These are phyloP conservation scores for Smutsia gigantea DNA, from an alignment of 2,797 vertebrate genomes.

Conservation along the genomic window DNA sequence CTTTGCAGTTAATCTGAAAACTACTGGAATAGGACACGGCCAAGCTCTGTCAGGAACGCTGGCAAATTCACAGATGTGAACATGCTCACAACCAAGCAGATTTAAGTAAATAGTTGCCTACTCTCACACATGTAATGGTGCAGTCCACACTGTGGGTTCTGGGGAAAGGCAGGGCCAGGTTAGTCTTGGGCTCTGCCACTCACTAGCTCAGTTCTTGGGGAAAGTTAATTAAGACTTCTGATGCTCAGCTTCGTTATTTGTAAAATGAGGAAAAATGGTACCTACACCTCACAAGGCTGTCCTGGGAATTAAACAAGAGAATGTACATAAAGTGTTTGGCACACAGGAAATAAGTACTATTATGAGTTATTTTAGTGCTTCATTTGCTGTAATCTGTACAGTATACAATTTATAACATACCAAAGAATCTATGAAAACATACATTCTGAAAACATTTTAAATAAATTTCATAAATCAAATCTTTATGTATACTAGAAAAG, in stretches of 20 bases:
- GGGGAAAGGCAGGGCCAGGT: neutral
- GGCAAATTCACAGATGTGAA: neutral
- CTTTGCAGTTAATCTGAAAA: neutral
- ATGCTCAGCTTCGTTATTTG: neutral
- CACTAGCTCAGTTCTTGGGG: neutral
- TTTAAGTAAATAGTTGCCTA: neutral
- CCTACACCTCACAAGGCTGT: neutral
- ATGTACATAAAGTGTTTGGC: neutral
- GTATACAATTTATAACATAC: neutral
- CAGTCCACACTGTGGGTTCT: neutral
- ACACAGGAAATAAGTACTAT: neutral
- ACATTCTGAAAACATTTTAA: neutral
- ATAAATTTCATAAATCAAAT: neutral
- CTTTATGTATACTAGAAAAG: neutral
- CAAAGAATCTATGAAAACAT: neutral
- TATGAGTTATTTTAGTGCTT: neutral
- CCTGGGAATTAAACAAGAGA: neutral
- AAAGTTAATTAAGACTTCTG: neutral
- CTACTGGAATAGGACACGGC: fast-evolving
- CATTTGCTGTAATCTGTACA: neutral
- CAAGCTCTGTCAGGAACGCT: neutral
- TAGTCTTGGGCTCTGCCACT: neutral
- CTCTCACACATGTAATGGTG: too few relatives aligned
- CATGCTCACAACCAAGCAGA: neutral
- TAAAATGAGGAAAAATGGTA: neutral